phyloP scores from a whole-genome alignment of 2,888 invertebrate genomes.

The Rosalia funebris region DNA sequence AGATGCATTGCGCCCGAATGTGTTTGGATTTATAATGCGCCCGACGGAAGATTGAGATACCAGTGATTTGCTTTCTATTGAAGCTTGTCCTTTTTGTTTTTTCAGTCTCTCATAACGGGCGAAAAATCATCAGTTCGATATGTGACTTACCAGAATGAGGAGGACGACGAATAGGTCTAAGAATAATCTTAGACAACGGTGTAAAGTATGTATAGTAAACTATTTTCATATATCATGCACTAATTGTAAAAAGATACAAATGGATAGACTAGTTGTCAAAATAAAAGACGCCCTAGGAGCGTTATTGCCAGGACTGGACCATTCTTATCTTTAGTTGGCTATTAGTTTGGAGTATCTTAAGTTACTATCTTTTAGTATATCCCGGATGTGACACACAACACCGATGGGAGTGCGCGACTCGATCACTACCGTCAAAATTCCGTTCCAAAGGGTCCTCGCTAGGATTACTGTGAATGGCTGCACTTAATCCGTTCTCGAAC shows the following conservation, averaged over 20 bases:
- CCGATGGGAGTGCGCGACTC: constrained; percentile 53
- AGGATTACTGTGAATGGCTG: constrained; percentile 73
- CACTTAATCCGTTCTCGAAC: constrained; percentile 66
- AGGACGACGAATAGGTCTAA: constrained; percentile 76
- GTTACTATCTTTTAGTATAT: constrained; percentile 16
- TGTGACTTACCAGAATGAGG: constrained; percentile 94
- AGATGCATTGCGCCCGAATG: too few species aligned
- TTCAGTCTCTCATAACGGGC: constrained; percentile 86
- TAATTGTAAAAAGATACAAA: constrained; percentile 40
- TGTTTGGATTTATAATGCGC: too few species aligned
- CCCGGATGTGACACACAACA: constrained; percentile 37
- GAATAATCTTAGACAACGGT: constrained; percentile 7
- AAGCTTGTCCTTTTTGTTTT: constrained; percentile 34
- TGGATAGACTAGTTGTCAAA: too few species aligned
- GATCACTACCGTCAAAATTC: constrained; percentile 52
- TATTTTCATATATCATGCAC: constrained; percentile 23
- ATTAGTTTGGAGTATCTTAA: constrained; percentile 9
- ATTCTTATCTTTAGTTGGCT: constrained; percentile 20
- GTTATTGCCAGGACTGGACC: constrained; percentile 32
- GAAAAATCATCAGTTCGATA: constrained; percentile 94
- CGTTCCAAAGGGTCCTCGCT: constrained; percentile 62
- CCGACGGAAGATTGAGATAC: too few species aligned
- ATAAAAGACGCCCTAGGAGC: constrained; percentile 43
- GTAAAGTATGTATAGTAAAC: constrained; percentile 40
- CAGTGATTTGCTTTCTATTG: not conserved